A percentile compares a stretch with the other conserved stretches of the same genome.
Evolutionary conservation across 2,113 vertebrate genomes (phyloP).

Genomic region (Scatophagus argus): DNA sequence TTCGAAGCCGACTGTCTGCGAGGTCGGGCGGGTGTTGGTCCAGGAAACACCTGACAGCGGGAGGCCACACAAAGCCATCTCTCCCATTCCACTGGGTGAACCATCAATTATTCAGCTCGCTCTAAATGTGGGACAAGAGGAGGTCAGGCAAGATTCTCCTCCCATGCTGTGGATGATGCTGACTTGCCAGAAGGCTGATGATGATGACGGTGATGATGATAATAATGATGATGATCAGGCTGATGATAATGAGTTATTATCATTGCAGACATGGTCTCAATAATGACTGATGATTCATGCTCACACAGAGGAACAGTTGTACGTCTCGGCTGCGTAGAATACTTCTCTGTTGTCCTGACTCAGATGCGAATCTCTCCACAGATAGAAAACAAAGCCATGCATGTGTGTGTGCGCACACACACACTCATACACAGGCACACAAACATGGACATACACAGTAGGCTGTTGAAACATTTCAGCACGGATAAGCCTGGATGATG

Average conservation of each 20-base stretch:
- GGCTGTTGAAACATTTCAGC: slow-evolving; percentile 63
- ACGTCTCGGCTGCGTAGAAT: not conserved
- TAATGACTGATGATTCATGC: slow-evolving; percentile 40
- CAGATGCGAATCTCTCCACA: not conserved
- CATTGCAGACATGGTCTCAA: slow-evolving; percentile 30
- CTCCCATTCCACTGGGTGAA: slow-evolving; percentile 43
- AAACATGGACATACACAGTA: slow-evolving; percentile 21
- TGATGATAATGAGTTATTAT: slow-evolving; percentile 43
- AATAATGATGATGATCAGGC: not conserved
- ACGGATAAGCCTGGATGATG: slow-evolving; percentile 64
- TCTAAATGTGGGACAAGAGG: slow-evolving; percentile 72
- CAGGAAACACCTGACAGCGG: slow-evolving; percentile 64
- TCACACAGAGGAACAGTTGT: slow-evolving; percentile 27
- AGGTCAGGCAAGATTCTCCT: slow-evolving; percentile 62
- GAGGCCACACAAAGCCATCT: slow-evolving; percentile 54
- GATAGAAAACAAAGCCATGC: slow-evolving; percentile 8
- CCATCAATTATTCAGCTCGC: slow-evolving; percentile 70
- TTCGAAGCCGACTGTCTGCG: not conserved
- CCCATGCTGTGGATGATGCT: slow-evolving; percentile 57
- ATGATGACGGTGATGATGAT: slow-evolving; percentile 31
- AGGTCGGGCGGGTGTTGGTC: not conserved
- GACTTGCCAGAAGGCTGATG: slow-evolving; percentile 59
- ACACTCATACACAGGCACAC: slow-evolving; percentile 8
- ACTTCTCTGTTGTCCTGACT: slow-evolving; percentile 23
- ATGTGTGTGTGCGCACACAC: too few species aligned